These are phyloP conservation scores for Iselma pallidipennis DNA, from an alignment of 2,888 invertebrate genomes.

Conservation along the genomic window DNA sequence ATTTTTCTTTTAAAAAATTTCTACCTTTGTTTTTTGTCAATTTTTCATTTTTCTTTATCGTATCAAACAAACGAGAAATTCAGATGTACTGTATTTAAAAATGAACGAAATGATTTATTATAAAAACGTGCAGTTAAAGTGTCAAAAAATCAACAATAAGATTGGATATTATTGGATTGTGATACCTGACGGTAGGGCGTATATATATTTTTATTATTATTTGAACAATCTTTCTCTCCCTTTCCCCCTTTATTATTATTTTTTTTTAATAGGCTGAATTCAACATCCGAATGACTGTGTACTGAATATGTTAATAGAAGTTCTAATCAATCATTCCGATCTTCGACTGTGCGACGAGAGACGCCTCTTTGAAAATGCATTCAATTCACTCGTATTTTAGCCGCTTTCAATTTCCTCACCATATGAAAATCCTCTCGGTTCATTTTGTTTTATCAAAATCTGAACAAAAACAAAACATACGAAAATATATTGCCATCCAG, in stretches of 20 bases:
- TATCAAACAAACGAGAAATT: background rate
- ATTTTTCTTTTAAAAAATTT: too few relatives aligned
- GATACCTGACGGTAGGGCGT: background rate
- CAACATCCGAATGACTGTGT: background rate
- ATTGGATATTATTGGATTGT: background rate
- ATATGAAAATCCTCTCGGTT: constrained; percentile 12
- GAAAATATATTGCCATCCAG: background rate
- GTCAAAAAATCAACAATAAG: background rate
- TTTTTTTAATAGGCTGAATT: background rate
- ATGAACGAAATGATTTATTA: background rate
- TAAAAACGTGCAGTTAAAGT: background rate
- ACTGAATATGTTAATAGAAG: constrained; percentile 30
- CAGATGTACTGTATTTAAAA: background rate
- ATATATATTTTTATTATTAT: background rate
- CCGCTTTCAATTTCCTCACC: constrained; percentile 33
- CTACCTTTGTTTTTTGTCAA: background rate
- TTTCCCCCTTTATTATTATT: too few relatives aligned
- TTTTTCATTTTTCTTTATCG: too few relatives aligned
- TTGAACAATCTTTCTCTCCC: background rate
- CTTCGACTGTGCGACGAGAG: constrained; percentile 26
- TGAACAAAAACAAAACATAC: constrained; percentile 13
- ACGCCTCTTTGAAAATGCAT: constrained; percentile 33
- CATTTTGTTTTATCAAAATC: constrained; percentile 10
- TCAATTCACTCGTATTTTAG: constrained; percentile 34
- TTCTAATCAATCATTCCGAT: constrained; percentile 40